phyloP scores from a whole-genome alignment of 2,888 invertebrate genomes.

The Scrobipalpa atriplicella region DNA sequence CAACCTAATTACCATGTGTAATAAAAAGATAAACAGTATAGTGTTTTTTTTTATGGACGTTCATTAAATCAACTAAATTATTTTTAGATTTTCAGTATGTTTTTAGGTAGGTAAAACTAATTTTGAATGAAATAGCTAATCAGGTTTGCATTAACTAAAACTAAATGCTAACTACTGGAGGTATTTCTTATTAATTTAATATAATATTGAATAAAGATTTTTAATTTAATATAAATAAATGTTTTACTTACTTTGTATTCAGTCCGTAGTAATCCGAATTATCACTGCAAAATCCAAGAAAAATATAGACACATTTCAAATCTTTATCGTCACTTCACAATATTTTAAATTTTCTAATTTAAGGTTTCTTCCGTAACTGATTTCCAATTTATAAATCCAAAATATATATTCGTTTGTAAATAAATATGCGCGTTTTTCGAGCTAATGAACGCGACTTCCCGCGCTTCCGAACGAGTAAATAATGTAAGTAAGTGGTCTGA shows the following conservation, averaged over 20 bases:
- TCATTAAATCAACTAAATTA: too few relatives aligned
- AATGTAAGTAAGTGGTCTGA: not conserved
- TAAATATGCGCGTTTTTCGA: not conserved
- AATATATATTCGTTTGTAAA: not conserved
- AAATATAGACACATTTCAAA: not conserved
- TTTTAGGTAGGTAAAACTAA: too few relatives aligned
- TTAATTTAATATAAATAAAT: too few relatives aligned
- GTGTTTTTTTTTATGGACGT: too few relatives aligned
- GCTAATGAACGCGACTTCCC: conserved; percentile 8
- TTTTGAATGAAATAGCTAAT: too few relatives aligned
- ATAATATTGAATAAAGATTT: too few relatives aligned
- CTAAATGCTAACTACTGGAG: too few relatives aligned
- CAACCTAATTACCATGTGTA: too few relatives aligned
- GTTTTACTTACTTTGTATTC: not conserved
- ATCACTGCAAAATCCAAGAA: conserved; percentile 4
- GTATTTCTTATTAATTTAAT: too few relatives aligned
- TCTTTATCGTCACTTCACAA: not conserved
- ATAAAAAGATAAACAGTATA: too few relatives aligned
- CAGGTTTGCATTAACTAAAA: too few relatives aligned
- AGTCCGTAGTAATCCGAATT: not conserved
- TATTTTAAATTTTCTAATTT: not conserved
- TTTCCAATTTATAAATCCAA: not conserved
- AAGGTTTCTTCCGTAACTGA: not conserved
- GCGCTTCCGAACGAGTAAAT: conserved; percentile 6
- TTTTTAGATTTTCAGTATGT: too few relatives aligned